These are phyloP conservation scores for Bothrops jararaca DNA, from an alignment of 2,113 vertebrate species.

Conservation along the genomic window DNA sequence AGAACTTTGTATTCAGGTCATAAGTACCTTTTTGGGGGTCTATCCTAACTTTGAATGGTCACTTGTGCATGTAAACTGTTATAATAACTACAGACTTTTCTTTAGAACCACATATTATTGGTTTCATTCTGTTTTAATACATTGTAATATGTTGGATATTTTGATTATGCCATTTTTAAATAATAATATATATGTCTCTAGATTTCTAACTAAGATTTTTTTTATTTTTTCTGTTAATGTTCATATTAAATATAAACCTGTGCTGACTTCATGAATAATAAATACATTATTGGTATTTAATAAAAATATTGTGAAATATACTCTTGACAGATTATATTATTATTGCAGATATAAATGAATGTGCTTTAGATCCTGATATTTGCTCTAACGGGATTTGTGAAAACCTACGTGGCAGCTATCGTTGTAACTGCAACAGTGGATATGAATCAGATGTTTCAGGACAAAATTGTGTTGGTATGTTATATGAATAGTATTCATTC, in stretches of 20 bases:
- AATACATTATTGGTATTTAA: neutral
- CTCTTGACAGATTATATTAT: neutral
- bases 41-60: neutral
- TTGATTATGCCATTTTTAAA: neutral
- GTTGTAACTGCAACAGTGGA: constrained; percentile 75
- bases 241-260: neutral
- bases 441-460: constrained; percentile 71
- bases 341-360: constrained; percentile 78
- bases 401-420: constrained; percentile 73
- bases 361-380: constrained; percentile 76
- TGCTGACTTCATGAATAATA: neutral
- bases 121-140: neutral
- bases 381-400: constrained; percentile 77
- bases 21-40: neutral
- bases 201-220: neutral
- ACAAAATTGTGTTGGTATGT: constrained; percentile 73
- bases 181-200: neutral
- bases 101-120: neutral
- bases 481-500: neutral
- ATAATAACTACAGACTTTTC: neutral
- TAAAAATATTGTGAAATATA: neutral
- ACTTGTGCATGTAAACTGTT: neutral
- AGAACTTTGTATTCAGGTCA: neutral
- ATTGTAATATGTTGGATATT: neutral
- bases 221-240: neutral